These are phyloP conservation scores for Argopecten irradians DNA, from an alignment of 1,140 invertebrate species.

Conservation along the genomic window DNA sequence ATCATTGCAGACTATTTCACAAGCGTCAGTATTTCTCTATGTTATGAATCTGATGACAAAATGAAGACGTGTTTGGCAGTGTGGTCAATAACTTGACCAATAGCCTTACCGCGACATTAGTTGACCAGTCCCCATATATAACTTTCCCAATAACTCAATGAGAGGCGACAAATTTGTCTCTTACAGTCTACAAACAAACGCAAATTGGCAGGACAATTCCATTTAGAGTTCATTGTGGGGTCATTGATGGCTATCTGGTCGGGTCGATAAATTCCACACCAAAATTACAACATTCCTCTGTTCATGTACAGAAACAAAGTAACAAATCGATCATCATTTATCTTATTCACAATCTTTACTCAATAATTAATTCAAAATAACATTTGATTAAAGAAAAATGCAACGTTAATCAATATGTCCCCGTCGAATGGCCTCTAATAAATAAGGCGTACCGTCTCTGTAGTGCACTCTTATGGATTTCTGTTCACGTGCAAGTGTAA, in stretches of 20 bases:
- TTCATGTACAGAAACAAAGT: too few species aligned
- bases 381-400: too few species aligned
- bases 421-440: background rate
- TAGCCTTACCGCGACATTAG: background rate
- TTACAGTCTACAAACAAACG: background rate
- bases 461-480: background rate
- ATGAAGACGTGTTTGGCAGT: background rate
- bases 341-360: too few species aligned
- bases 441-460: background rate
- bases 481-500: background rate
- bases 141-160: background rate
- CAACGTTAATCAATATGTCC: too few species aligned
- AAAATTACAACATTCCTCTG: too few species aligned
- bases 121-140: background rate
- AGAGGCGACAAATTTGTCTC: background rate
- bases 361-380: too few species aligned
- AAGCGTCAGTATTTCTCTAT: too few species aligned
- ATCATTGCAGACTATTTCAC: too few species aligned
- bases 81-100: background rate
- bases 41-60: too few species aligned
- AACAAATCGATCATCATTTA: too few species aligned
- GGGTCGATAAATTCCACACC: background rate
- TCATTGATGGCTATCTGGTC: background rate
- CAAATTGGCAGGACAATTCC: conserved; percentile 15
- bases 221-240: background rate